Percentiles rank a stretch among this genome's conserved stretches.
phyloP scores from a whole-genome alignment of 2,113 vertebrate species.

The Collichthys lucidus region DNA sequence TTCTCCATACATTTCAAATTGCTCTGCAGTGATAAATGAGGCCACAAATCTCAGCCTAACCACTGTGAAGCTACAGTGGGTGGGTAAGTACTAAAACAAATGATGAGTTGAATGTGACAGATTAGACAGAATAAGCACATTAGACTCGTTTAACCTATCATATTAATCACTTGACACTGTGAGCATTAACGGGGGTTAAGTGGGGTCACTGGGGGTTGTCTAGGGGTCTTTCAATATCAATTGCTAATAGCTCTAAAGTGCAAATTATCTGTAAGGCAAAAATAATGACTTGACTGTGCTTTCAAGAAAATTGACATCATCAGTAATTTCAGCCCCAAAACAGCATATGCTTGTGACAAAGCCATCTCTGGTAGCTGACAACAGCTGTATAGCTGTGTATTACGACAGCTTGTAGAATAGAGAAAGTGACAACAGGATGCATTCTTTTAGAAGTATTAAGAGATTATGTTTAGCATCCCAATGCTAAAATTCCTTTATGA shows the following conservation, averaged over 20 bases:
- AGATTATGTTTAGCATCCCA: too few relatives aligned
- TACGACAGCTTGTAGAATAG: not conserved
- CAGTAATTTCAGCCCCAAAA: not conserved
- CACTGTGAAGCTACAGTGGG: not conserved
- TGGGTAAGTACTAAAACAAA: not conserved
- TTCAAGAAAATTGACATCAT: too few relatives aligned
- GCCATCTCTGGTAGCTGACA: not conserved
- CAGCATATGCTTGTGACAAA: not conserved
- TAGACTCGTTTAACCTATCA: not conserved
- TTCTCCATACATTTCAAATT: too few relatives aligned
- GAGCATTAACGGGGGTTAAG: too few relatives aligned
- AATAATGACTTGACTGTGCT: not conserved
- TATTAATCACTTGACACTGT: too few relatives aligned
- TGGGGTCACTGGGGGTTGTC: too few relatives aligned
- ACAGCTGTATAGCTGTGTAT: not conserved
- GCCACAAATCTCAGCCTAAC: not conserved
- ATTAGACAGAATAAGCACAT: not conserved
- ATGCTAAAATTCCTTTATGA: too few relatives aligned
- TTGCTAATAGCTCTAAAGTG: not conserved
- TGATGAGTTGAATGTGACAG: not conserved
- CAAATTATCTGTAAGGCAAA: not conserved
- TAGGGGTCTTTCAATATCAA: not conserved
- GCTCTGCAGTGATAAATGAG: not conserved
- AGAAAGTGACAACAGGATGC: too few relatives aligned
- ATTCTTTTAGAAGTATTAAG: too few relatives aligned